Conservation (phyloP, 1,140 invertebrate species). For the Bombus sylvicola region DNA sequence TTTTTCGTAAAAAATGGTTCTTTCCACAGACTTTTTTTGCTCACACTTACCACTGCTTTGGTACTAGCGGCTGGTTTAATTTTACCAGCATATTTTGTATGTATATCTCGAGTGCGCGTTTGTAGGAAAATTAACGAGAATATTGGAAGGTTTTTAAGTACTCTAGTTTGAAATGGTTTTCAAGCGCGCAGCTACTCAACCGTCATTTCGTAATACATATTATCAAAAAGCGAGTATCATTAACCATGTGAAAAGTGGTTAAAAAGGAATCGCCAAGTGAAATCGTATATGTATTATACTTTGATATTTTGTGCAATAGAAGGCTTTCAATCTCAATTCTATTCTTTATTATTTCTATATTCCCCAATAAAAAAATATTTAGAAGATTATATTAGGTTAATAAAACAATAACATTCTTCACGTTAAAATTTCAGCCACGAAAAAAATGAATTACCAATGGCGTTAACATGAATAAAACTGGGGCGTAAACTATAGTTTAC, state of each 20-base stretch:
- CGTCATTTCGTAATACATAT: slow-evolving; percentile 29
- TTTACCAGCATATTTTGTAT: slow-evolving; percentile 44
- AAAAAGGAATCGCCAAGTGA: background rate
- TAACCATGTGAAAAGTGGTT: background rate
- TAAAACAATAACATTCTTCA: background rate
- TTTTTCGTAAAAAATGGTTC: slow-evolving; percentile 8
- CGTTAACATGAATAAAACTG: background rate
- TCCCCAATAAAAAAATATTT: background rate
- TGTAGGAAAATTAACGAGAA: slow-evolving; percentile 42
- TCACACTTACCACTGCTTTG: slow-evolving; percentile 1
- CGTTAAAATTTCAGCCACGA: background rate
- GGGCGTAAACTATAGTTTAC: background rate
- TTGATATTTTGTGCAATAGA: background rate
- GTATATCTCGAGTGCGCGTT: slow-evolving; percentile 26
- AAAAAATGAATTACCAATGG: background rate
- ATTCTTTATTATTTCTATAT: background rate
- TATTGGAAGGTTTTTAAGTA: slow-evolving; percentile 34
- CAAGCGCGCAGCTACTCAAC: slow-evolving; percentile 19
- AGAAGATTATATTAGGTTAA: background rate
- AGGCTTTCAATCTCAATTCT: background rate
- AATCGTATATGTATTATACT: no score
- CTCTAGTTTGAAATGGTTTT: slow-evolving; percentile 29
- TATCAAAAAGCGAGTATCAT: slow-evolving; percentile 25
- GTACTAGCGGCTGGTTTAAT: slow-evolving; percentile 19
- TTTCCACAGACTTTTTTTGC: slow-evolving; percentile 12